These are phyloP conservation scores for Atlantisia rogersi DNA, from an alignment of 2,113 vertebrate genomes.

Conservation along the genomic window DNA sequence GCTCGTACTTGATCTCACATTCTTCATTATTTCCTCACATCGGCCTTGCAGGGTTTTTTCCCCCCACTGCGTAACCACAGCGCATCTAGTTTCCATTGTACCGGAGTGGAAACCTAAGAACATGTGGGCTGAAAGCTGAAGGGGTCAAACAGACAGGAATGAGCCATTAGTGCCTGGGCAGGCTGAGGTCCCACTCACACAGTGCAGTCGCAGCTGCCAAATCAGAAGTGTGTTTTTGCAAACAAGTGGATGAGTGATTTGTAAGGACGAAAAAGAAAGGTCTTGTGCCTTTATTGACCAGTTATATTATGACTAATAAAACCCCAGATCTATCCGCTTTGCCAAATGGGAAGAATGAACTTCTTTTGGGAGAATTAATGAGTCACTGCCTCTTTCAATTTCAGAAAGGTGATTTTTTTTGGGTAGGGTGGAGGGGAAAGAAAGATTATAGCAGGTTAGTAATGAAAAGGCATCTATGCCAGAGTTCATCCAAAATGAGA, in stretches of 20 bases:
- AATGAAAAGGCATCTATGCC: not conserved
- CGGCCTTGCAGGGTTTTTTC: not conserved
- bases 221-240: constrained; percentile 4
- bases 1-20: not conserved
- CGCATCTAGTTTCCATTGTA: constrained; percentile 15
- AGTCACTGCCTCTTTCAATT: not conserved
- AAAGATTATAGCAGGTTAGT: not conserved
- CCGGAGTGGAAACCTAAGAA: not conserved
- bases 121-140: not conserved
- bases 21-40: not conserved
- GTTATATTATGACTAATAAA: not conserved
- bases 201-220: not conserved
- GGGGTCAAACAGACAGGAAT: not conserved
- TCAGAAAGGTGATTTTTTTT: not conserved
- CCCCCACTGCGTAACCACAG: not conserved
- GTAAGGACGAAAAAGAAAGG: constrained; percentile 17
- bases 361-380: not conserved
- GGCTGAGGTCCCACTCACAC: not conserved
- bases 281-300: not conserved
- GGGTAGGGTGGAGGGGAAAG: too few species aligned
- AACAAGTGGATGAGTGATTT: not conserved
- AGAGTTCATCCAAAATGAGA: not conserved
- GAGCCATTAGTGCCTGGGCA: not conserved
- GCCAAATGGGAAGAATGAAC: not conserved
- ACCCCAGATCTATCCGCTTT: not conserved